These are phyloP conservation scores for Channallabes apus DNA, from an alignment of 2,797 vertebrate genomes.

Conservation along the genomic window DNA sequence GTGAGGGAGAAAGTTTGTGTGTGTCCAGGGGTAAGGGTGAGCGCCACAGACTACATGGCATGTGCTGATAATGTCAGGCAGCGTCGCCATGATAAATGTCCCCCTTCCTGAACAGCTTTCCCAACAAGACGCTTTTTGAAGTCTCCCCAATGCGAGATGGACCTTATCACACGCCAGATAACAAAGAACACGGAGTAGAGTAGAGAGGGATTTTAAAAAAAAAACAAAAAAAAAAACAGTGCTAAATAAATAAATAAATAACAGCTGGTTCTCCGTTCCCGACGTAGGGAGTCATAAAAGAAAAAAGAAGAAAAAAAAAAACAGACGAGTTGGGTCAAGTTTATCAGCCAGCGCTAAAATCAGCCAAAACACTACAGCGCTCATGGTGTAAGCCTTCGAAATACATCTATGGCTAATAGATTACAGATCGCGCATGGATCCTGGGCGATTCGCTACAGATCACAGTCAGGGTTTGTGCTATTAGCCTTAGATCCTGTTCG, in stretches of 20 bases:
- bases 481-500: slow-evolving; percentile 25
- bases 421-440: slow-evolving; percentile 10
- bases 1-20: slow-evolving; percentile 33
- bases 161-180: slow-evolving; percentile 76
- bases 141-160: slow-evolving; percentile 63
- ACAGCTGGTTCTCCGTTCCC: neutral
- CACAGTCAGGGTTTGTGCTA: slow-evolving; percentile 24
- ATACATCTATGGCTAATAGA: slow-evolving; percentile 28
- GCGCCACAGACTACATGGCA: slow-evolving; percentile 62
- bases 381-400: slow-evolving; percentile 15
- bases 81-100: slow-evolving; percentile 77
- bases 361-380: slow-evolving; percentile 15
- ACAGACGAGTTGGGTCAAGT: slow-evolving; percentile 33
- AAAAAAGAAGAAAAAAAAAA: too few relatives aligned
- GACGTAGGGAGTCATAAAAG: neutral
- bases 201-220: slow-evolving; percentile 28
- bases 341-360: slow-evolving; percentile 22
- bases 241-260: slow-evolving; percentile 62
- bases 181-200: slow-evolving; percentile 54
- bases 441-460: slow-evolving; percentile 15
- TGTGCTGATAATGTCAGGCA: slow-evolving; percentile 68
- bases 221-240: slow-evolving; percentile 29
- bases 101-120: slow-evolving; percentile 67
- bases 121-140: slow-evolving; percentile 67
- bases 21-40: slow-evolving; percentile 41